phyloP scores from a whole-genome alignment of 2,113 vertebrate species.

The Electrona antarctica region DNA sequence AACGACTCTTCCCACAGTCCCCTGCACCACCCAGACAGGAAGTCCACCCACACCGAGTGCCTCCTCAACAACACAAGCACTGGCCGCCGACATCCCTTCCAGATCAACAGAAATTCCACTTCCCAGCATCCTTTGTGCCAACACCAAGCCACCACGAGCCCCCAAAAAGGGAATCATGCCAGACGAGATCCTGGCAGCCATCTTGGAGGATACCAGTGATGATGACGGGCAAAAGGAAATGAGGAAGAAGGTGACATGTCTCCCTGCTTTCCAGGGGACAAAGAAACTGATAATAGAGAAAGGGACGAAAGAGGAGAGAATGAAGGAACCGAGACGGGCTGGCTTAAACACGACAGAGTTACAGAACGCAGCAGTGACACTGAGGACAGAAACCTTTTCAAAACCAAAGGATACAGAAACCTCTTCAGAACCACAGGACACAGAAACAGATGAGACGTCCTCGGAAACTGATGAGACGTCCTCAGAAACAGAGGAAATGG shows the following conservation, averaged over 20 bases:
- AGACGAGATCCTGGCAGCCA: conserved; percentile 84
- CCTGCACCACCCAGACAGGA: conserved; percentile 21
- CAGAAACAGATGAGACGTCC: too few relatives aligned
- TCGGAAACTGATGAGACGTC: not conserved
- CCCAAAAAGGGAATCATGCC: conserved; percentile 74
- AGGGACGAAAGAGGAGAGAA: conserved; percentile 9
- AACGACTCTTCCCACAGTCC: not conserved
- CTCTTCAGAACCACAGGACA: too few relatives aligned
- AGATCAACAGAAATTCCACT: not conserved
- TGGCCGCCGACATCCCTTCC: too few relatives aligned
- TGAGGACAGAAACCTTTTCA: too few relatives aligned
- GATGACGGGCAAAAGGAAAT: conserved; percentile 64
- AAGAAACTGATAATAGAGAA: conserved; percentile 57
- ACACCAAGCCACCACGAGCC: not conserved
- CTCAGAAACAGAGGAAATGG: conserved; percentile 11
- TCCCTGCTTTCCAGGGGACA: conserved; percentile 85
- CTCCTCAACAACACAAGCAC: not conserved
- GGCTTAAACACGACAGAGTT: too few relatives aligned
- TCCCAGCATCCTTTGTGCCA: conserved; percentile 18
- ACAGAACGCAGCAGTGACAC: too few relatives aligned
- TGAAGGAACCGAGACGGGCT: not conserved
- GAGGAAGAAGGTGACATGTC: conserved; percentile 57
- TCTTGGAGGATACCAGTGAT: conserved; percentile 76
- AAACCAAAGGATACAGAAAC: too few relatives aligned
- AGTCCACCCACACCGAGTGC: not conserved